These are phyloP conservation scores for Reticulitermes speratus DNA, from an alignment of 1,140 invertebrate genomes.

Conservation along the genomic window DNA sequence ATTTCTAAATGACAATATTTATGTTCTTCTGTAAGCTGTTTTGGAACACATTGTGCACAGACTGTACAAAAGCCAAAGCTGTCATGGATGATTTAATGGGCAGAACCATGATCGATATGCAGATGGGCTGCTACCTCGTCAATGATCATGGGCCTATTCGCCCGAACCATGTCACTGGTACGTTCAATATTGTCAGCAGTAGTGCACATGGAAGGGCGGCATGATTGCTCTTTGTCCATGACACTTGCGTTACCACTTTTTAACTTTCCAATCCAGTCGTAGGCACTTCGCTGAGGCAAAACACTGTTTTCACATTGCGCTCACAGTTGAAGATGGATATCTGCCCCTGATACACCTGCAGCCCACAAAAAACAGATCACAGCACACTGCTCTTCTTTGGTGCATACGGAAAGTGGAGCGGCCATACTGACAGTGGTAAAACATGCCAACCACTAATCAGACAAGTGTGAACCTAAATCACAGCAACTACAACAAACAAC, in stretches of 20 bases:
- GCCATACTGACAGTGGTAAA: background rate
- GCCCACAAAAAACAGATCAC: background rate
- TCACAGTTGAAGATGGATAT: background rate
- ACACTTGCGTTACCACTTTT: slow-evolving; percentile 22
- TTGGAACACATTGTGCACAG: slow-evolving; percentile 4
- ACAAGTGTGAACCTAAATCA: too few relatives aligned
- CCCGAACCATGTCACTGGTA: background rate
- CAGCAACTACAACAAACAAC: too few relatives aligned
- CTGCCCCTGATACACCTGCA: background rate
- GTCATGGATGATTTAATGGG: background rate
- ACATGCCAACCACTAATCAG: background rate
- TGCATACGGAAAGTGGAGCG: background rate
- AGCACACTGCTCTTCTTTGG: background rate
- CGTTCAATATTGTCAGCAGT: background rate
- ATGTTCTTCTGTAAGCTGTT: background rate
- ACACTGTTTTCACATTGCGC: slow-evolving; percentile 22
- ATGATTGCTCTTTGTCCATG: background rate
- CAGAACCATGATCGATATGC: slow-evolving; percentile 8
- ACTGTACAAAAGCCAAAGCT: background rate
- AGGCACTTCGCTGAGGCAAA: slow-evolving; percentile 25
- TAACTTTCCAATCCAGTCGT: background rate
- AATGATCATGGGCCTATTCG: background rate
- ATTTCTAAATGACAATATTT: background rate
- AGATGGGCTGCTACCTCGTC: slow-evolving; percentile 16
- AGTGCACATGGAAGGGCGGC: background rate